These are phyloP conservation scores for Zosterops japonicus DNA, from an alignment of 2,113 vertebrate genomes.

Conservation along the genomic window DNA sequence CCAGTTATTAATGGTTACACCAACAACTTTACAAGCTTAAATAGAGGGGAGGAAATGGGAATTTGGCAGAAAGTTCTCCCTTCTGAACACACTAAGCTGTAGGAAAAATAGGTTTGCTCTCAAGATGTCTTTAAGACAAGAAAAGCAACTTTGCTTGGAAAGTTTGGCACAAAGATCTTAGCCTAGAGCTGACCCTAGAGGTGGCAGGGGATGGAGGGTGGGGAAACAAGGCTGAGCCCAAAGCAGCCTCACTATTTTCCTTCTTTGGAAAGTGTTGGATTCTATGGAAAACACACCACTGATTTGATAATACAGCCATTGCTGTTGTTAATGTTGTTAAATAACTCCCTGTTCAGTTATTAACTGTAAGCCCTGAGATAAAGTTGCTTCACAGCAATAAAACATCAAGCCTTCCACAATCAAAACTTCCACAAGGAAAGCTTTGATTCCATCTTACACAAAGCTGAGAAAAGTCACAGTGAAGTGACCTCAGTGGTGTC, in stretches of 20 bases:
- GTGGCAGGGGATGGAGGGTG: neutral
- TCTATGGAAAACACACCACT: neutral
- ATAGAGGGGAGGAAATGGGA: neutral
- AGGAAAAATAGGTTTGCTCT: neutral
- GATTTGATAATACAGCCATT: neutral
- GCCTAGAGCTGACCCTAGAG: neutral
- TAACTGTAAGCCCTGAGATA: neutral
- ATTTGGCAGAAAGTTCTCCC: neutral
- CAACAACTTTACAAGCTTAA: neutral
- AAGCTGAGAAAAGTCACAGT: neutral
- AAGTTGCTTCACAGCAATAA: neutral
- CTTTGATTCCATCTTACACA: too few species aligned
- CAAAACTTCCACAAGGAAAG: neutral
- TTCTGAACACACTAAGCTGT: neutral
- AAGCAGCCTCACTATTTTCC: neutral
- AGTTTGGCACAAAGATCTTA: neutral
- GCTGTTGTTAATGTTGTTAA: neutral
- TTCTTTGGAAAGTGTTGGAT: neutral
- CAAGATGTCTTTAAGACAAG: neutral
- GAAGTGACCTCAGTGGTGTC: fast-evolving
- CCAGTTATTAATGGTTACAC: neutral
- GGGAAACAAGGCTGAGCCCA: neutral
- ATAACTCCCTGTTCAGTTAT: neutral
- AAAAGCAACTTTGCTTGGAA: neutral
- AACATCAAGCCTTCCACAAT: neutral